Percentiles rank a stretch among this genome's conserved stretches.
These are phyloP conservation scores for Nerophis ophidion DNA, from an alignment of 2,113 vertebrate species.

Conservation along the genomic window DNA sequence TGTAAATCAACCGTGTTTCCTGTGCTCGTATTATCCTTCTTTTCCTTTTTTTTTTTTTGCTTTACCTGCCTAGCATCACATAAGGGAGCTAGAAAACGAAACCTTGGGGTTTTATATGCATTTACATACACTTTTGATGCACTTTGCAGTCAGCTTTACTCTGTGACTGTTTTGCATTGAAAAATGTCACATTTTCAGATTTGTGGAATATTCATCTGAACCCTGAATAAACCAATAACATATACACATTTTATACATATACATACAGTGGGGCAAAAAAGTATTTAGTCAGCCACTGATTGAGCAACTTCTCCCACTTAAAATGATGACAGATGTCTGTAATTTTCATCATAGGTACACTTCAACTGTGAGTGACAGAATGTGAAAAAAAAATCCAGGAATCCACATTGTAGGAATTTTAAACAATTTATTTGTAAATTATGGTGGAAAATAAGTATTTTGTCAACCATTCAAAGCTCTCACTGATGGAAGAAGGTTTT, in stretches of 20 bases:
- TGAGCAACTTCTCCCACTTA: no score
- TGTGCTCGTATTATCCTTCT: not conserved
- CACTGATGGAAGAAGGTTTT: no score
- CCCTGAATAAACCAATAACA: conserved; percentile 13
- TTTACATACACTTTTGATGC: not conserved
- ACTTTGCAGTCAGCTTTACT: not conserved
- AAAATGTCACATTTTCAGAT: conserved; percentile 16
- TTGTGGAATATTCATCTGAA: conserved; percentile 26
- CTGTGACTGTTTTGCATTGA: not conserved
- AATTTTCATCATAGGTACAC: no score
- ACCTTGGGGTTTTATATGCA: not conserved
- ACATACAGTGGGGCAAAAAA: no score
- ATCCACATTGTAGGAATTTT: no score
- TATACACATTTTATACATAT: not conserved
- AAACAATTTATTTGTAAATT: no score
- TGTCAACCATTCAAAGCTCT: no score
- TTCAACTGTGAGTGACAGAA: no score
- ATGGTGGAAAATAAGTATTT: no score
- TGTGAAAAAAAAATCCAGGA: no score
- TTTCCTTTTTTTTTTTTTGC: not conserved
- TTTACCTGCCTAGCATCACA: not conserved
- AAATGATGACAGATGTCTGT: no score
- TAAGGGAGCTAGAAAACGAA: conserved; percentile 6
- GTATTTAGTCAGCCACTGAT: no score
- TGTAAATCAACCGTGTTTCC: not conserved